Evolutionary conservation across 2,797 vertebrate genomes (phyloP).

Genomic region (Pipistrellus pygmaeus): DNA sequence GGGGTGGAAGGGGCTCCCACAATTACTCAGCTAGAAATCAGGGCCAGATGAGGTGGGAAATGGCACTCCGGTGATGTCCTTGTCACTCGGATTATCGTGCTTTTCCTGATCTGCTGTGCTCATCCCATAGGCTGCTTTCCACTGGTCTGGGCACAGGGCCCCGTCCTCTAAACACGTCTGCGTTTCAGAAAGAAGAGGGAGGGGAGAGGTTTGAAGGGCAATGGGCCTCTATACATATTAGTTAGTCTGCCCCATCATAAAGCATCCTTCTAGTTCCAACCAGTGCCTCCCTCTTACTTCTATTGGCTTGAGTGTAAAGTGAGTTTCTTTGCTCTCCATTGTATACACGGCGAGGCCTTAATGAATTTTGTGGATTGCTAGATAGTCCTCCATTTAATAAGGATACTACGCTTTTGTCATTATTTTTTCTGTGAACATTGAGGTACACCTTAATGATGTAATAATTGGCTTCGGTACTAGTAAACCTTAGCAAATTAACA

Average conservation of each 20-base stretch:
- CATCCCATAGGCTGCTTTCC: rapidly evolving
- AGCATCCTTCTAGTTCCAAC: background rate
- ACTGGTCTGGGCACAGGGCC: background rate
- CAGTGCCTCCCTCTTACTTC: background rate
- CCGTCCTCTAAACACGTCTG: background rate
- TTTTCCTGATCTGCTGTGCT: background rate
- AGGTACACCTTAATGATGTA: background rate
- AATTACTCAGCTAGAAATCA: background rate
- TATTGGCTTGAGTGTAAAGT: background rate
- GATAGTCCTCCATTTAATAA: background rate
- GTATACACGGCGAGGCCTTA: background rate
- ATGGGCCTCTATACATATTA: no score
- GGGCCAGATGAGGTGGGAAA: background rate
- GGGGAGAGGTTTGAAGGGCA: background rate
- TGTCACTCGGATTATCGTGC: rapidly evolving
- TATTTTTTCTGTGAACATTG: background rate
- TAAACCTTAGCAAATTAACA: background rate
- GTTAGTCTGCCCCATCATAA: background rate
- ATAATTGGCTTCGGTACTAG: background rate
- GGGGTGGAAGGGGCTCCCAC: no score
- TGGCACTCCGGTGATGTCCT: background rate
- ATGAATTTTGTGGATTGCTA: background rate
- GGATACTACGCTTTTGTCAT: background rate
- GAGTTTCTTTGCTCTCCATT: background rate
- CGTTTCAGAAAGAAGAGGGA: background rate